phyloP scores from a whole-genome alignment of 53 echinoderm and acorn worm genomes.

The Stichopus horrens region DNA sequence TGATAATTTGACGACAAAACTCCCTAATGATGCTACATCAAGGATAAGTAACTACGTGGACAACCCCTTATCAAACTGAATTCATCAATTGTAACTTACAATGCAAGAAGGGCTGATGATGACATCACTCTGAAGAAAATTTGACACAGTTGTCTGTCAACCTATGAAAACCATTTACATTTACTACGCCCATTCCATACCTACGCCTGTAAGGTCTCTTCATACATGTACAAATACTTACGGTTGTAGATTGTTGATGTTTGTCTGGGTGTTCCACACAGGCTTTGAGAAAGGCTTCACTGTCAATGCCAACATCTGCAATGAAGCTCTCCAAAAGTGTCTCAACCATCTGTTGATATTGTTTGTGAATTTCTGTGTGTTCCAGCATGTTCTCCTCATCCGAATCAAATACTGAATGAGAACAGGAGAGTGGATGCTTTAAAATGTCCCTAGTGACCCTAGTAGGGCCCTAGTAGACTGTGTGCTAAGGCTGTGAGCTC shows the following conservation, averaged over 20 bases:
- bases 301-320: conserved; percentile 77
- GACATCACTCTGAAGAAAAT: too few species aligned
- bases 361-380: conserved; percentile 76
- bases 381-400: conserved; percentile 77
- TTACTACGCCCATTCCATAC: neutral
- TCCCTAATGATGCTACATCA: too few species aligned
- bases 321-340: conserved; percentile 84
- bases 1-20: too few species aligned
- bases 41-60: too few species aligned
- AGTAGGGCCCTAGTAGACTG: too few species aligned
- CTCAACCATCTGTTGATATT: conserved; percentile 73
- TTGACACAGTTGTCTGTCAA: neutral
- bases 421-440: conserved; percentile 23
- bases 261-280: conserved; percentile 61
- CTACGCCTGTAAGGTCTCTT: neutral
- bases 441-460: too few species aligned
- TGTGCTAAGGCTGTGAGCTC: too few species aligned
- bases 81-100: too few species aligned
- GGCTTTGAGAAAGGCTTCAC: conserved; percentile 67
- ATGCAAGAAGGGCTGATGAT: too few species aligned
- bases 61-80: too few species aligned
- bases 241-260: conserved; percentile 61
- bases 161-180: neutral
- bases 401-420: conserved; percentile 77
- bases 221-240: conserved; percentile 38